Conservation (phyloP, 2,113 vertebrate genomes). For the Rhinolophus ferrumequinum region DNA sequence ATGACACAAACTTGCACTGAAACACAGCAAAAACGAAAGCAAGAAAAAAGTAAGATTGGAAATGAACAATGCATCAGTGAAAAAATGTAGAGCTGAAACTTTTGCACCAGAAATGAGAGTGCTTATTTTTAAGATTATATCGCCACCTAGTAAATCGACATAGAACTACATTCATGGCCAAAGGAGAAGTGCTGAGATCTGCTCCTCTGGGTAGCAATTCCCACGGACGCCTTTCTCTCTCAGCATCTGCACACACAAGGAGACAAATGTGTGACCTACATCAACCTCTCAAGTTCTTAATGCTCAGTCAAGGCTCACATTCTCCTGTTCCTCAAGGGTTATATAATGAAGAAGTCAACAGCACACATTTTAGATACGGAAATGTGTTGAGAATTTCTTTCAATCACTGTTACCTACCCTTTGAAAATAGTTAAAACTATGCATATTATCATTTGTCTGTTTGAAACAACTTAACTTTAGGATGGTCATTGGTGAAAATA, state of each 20-base stretch:
- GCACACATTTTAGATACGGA: not conserved
- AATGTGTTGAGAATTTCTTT: conserved; percentile 11
- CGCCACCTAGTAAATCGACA: conserved; percentile 85
- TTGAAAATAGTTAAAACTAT: conserved; percentile 28
- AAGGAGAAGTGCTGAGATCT: not conserved
- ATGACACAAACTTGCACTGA: not conserved
- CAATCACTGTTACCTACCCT: not conserved
- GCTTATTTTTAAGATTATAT: conserved; percentile 83
- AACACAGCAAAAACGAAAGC: conserved; percentile 13
- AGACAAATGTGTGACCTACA: not conserved
- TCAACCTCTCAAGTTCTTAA: fast-evolving
- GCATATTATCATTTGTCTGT: not conserved
- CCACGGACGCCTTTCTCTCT: fast-evolving
- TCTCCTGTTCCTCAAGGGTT: not conserved
- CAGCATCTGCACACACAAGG: fast-evolving
- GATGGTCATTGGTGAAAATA: not conserved
- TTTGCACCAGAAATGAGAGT: not conserved
- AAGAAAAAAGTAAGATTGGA: not conserved
- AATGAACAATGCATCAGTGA: not conserved
- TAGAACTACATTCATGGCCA: conserved; percentile 70
- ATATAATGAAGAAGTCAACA: not conserved
- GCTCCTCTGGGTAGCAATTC: not conserved
- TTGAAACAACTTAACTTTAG: conserved; percentile 28
- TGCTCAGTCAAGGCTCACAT: not conserved
- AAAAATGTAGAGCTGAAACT: not conserved